A percentile compares a stretch with the other conserved stretches of the same genome.
Evolutionary conservation across 1,140 invertebrate species (phyloP).

Genomic region (Carcinoscorpius rotundicauda): DNA sequence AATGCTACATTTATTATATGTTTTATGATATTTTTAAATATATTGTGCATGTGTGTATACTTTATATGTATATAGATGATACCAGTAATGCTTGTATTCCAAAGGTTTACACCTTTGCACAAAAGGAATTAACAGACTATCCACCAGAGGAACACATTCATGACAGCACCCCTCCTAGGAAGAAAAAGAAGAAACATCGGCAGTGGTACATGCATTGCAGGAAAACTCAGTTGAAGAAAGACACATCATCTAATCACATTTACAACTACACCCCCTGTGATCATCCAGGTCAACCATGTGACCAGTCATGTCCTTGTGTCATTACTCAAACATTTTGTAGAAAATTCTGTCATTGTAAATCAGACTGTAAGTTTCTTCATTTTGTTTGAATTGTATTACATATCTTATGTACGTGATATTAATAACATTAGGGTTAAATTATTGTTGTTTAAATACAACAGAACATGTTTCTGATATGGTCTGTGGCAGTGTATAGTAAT

Average conservation of each 20-base stretch:
- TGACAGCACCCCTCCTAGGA: slow-evolving; percentile 61
- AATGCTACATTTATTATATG: no score
- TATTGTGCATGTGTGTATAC: no score
- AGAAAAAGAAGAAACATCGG: slow-evolving; percentile 93
- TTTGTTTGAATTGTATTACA: no score
- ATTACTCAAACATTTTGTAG: slow-evolving; percentile 93
- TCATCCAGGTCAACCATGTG: slow-evolving; percentile 79
- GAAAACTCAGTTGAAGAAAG: slow-evolving; percentile 87
- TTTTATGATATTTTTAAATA: no score
- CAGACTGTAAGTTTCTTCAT: slow-evolving; percentile 49
- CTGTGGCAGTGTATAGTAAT: no score
- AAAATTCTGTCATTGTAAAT: slow-evolving; percentile 93
- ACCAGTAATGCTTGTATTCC: no score
- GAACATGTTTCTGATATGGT: no score
- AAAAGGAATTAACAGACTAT: slow-evolving; percentile 71
- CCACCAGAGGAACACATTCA: slow-evolving; percentile 58
- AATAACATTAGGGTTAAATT: no score
- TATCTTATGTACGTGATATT: no score
- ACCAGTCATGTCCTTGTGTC: slow-evolving; percentile 79
- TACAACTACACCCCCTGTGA: slow-evolving; percentile 93
- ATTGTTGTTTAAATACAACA: no score
- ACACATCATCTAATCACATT: slow-evolving; percentile 60
- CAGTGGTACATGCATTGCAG: slow-evolving; percentile 92
- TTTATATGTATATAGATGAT: no score
- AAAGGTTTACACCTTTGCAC: slow-evolving; percentile 69